A percentile compares a stretch with the other conserved stretches of the same genome.
These are phyloP conservation scores for Dioctria linearis DNA, from an alignment of 2,888 invertebrate genomes.

Conservation along the genomic window DNA sequence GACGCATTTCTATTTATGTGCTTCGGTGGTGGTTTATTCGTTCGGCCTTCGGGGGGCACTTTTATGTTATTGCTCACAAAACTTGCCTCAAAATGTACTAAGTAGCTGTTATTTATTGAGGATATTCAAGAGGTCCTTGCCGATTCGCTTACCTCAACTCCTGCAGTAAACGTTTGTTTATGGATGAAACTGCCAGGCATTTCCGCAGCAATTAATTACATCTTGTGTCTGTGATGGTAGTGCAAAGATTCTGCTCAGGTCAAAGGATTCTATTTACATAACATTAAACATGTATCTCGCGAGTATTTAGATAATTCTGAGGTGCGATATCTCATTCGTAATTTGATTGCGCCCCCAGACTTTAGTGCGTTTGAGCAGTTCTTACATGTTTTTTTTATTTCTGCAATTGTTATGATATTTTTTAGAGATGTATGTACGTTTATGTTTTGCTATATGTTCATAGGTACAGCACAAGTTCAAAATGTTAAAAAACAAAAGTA, in stretches of 20 bases:
- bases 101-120: constrained; percentile 45
- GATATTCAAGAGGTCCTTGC: constrained; percentile 38
- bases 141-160: background rate
- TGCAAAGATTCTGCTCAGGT: background rate
- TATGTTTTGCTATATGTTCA: too few species aligned
- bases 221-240: constrained; percentile 30
- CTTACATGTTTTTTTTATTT: too few species aligned
- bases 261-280: too few species aligned
- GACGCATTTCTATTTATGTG: constrained; percentile 46
- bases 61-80: constrained; percentile 54
- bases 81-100: constrained; percentile 40
- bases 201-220: constrained; percentile 34
- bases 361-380: too few species aligned
- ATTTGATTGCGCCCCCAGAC: too few species aligned
- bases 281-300: too few species aligned
- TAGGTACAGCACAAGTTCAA: too few species aligned
- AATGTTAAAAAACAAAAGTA: too few species aligned
- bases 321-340: too few species aligned
- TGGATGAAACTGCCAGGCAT: background rate
- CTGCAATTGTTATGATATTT: too few species aligned
- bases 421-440: too few species aligned
- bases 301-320: too few species aligned
- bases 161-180: background rate
- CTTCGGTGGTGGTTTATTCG: constrained; percentile 35
- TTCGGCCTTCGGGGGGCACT: constrained; percentile 33